Evolutionary conservation across 2,888 invertebrate species (phyloP), one percentile per base, ranked within the genome.

Genomic region (Sinhomidia bicolor): DNA sequence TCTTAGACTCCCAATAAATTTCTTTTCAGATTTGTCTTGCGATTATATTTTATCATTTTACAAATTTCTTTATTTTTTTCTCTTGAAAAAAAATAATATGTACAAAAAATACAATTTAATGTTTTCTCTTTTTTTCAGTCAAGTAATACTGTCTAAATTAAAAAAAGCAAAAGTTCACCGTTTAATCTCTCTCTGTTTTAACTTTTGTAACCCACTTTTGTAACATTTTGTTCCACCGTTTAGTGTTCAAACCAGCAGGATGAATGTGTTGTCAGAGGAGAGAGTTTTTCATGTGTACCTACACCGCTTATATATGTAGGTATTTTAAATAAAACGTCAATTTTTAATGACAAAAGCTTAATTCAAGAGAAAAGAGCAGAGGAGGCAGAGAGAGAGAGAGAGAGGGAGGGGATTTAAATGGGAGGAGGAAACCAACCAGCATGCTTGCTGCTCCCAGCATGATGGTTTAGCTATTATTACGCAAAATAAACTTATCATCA

Each of bases 351-450:
- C 10, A 47, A 47, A 47, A 47, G 47, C 36, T 4, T 6, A 36
- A 36, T n/a, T n/a, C n/a, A n/a, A n/a, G n/a, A n/a, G n/a, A n/a
- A n/a, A n/a, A n/a, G n/a, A n/a, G n/a, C n/a, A n/a, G 36, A 36
- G 36, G 36, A 54, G 54, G 57, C 23, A 7, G 23, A 5, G 57
- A 3, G 14, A 6, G 17, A 17, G 17, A 54, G 54, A 54, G 17
- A 17, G 17, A 1, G 54, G 54, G 54, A 20, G 54, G 9, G 10
- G 4, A 6, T 54, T 17, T 9, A 20, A 9, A 17, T 60, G 57
- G 29, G 62, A 65, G 62, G 62, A 65, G 62, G 62, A 65, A 65
- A 65, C 60, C n/a, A 23, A 60, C n/a, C n/a, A n/a, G n/a, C n/a
- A n/a, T n/a, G 7, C 57, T 17, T 10, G 23, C 60, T 23, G 23